Evolutionary conservation across 2,797 vertebrate genomes (phyloP).

Genomic region (Dromococcyx pavoninus): DNA sequence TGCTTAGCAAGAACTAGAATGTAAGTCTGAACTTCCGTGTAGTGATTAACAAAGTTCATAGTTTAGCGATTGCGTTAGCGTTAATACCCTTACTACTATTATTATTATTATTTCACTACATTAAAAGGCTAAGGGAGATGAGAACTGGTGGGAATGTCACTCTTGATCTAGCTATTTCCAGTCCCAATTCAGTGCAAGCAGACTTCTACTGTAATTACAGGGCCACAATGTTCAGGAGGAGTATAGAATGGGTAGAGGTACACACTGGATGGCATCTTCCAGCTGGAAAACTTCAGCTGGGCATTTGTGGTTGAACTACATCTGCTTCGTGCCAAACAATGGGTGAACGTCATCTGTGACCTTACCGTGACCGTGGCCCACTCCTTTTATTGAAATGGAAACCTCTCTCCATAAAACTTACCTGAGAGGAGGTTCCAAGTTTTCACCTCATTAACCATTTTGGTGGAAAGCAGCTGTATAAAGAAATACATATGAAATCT

Average conservation of each 20-base stretch:
- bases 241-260: neutral
- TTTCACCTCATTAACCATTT: slow-evolving; percentile 33
- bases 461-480: slow-evolving; percentile 42
- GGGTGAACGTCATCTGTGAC: neutral
- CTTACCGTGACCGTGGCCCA: neutral
- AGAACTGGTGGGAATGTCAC: neutral
- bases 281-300: neutral
- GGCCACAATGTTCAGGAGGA: rapidly evolving
- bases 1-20: neutral
- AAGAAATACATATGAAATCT: slow-evolving; percentile 9
- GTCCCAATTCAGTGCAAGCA: neutral
- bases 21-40: neutral
- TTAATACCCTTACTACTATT: neutral
- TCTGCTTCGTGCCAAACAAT: neutral
- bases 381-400: neutral
- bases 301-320: neutral
- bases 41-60: neutral
- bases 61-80: neutral
- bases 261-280: neutral
- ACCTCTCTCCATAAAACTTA: neutral
- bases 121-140: neutral
- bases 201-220: neutral
- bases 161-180: neutral
- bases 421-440: neutral
- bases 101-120: neutral